Conservation (phyloP, 2,888 invertebrate genomes). For the Beris morrisii region DNA sequence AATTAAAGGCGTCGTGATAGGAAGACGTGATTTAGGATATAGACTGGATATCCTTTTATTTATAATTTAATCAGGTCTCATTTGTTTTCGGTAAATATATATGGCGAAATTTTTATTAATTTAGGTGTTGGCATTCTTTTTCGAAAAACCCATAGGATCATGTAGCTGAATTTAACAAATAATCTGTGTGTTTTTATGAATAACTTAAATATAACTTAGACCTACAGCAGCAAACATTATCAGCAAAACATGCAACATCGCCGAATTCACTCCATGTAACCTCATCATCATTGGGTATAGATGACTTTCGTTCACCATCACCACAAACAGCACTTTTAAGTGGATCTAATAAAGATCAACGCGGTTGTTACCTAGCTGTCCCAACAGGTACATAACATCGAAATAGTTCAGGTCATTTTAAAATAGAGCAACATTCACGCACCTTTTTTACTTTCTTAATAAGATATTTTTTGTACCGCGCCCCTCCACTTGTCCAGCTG, state of each 20-base stretch:
- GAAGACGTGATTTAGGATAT: too few relatives aligned
- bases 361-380: constrained; percentile 66
- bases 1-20: too few relatives aligned
- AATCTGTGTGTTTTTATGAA: too few relatives aligned
- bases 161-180: constrained; percentile 1
- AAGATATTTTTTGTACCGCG: too few relatives aligned
- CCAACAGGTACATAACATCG: constrained; percentile 58
- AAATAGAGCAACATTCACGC: neutral
- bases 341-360: constrained; percentile 59
- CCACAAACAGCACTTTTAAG: constrained; percentile 61
- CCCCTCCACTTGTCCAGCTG: too few relatives aligned
- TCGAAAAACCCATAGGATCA: too few relatives aligned
- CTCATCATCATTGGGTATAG: constrained; percentile 45
- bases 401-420: neutral
- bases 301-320: constrained; percentile 56
- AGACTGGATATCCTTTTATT: too few relatives aligned
- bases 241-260: constrained; percentile 44
- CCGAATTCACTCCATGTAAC: constrained; percentile 52
- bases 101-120: too few relatives aligned
- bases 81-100: too few relatives aligned
- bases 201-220: constrained; percentile 40
- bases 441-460: neutral
- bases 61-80: too few relatives aligned
- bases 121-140: too few relatives aligned
- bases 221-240: constrained; percentile 43